These are phyloP conservation scores for Musca domestica DNA, from an alignment of 1,140 invertebrate species.

Conservation along the genomic window DNA sequence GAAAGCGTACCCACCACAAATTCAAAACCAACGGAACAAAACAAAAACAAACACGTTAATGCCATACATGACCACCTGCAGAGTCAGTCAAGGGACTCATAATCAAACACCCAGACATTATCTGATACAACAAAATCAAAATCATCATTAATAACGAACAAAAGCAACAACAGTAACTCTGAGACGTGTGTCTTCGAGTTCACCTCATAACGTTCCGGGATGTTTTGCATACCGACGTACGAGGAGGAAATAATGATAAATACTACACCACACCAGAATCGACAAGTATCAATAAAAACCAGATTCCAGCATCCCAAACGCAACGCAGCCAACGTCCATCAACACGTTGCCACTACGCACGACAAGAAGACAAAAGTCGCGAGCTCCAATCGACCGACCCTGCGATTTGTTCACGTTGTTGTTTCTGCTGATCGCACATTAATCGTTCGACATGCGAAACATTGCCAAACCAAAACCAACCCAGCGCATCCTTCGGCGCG, in stretches of 20 bases:
- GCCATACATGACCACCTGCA: slow-evolving; percentile 17
- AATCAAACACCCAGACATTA: slow-evolving; percentile 5
- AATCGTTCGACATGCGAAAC: slow-evolving; percentile 9
- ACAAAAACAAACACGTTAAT: too few species aligned
- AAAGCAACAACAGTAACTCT: neutral
- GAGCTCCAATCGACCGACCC: neutral
- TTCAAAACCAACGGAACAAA: too few species aligned
- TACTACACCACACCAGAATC: neutral
- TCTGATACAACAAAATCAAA: neutral
- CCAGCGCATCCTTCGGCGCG: too few species aligned
- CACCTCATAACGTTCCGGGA: neutral
- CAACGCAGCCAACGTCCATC: slow-evolving; percentile 12
- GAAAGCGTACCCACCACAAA: too few species aligned
- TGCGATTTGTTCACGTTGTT: neutral
- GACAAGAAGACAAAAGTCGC: neutral
- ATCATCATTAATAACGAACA: neutral
- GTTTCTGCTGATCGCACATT: neutral
- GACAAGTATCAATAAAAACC: slow-evolving; percentile 3
- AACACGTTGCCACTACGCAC: slow-evolving; percentile 14
- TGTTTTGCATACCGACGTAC: neutral
- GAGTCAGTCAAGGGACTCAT: slow-evolving; percentile 5
- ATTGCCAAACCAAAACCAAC: neutral
- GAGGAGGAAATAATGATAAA: neutral
- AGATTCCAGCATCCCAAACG: neutral
- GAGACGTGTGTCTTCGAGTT: neutral